Evolutionary conservation across 2,888 invertebrate genomes (phyloP).

Genomic region (Gastrophysa polygoni): DNA sequence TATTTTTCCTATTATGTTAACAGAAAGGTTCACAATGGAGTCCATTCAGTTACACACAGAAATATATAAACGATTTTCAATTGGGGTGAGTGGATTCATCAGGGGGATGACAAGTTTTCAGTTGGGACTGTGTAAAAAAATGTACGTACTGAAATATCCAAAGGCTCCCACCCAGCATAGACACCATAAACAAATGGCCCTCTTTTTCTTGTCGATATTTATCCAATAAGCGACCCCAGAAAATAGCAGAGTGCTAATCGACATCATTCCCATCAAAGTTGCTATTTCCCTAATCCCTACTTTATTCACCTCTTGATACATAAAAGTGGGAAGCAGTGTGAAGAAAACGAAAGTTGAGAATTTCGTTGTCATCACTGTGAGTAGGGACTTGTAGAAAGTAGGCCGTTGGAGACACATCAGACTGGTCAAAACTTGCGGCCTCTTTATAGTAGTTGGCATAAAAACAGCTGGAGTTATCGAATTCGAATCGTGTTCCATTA

Average conservation of each 20-base stretch:
- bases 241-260: constrained; percentile 46
- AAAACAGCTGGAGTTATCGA: constrained; percentile 42
- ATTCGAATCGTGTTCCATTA: constrained; percentile 32
- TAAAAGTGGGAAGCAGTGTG: constrained; percentile 62
- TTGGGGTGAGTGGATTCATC: no score
- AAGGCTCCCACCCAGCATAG: constrained; percentile 62
- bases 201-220: constrained; percentile 46
- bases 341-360: constrained; percentile 63
- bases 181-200: constrained; percentile 49
- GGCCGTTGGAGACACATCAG: constrained; percentile 46
- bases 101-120: no score
- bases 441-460: constrained; percentile 39
- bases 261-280: constrained; percentile 48
- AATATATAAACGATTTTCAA: no score
- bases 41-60: no score
- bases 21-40: no score
- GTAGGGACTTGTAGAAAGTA: constrained; percentile 63
- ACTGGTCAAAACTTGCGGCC: constrained; percentile 24
- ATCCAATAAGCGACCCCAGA: constrained; percentile 47
- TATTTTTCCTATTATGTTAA: no score
- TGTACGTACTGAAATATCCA: constrained; percentile 63
- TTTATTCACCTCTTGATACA: constrained; percentile 53
- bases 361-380: constrained; percentile 62
- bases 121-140: no score
- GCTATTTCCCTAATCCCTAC: constrained; percentile 45